Base-by-base conservation (phyloP, 2,888 invertebrate genomes). In the Formica aserva region DNA sequence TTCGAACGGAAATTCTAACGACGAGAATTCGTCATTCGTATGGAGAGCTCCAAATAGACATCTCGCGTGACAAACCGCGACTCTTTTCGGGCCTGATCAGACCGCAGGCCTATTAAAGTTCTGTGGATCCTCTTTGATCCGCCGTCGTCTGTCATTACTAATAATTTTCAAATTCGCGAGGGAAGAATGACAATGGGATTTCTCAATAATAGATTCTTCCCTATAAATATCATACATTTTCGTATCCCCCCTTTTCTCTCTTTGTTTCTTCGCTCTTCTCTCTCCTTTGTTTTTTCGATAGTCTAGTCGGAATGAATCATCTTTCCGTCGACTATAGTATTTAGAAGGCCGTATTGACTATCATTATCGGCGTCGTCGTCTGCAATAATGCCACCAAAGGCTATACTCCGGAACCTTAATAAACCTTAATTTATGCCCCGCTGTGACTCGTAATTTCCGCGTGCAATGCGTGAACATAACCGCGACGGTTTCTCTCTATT, bases 31-130 rank as follows among this genome's bases (percentile, higher is more conserved):
- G 88, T 88, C 88, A 87, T 87, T 82, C 29, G 9, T 55, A 65
- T 35, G 67, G 55, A 8, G n/a, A n/a, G 38, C 29, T 52, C 60
- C 62, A 67, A 63, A 78, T 52, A 63, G 83, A 65, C 66, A 32
- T 85, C 71, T 88, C 85, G 85, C 88, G 85, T 87, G 88, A 86
- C 72, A 32, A 83, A 80, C n/a, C n/a, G 15, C 6, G 55, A 6
- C 22, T 29, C 38, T 48, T 81, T 67, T 87, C 48, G 41, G 48
- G 11, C 5, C 11, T 11, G 45, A 26, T 72, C 62, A 38, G 22
- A 80, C 26, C 57, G 32, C 55, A 32, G n/a, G 29, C 26, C 78
- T 72, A 78, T 78, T 45, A 71, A 78, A 41, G 41, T n/a, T 18
- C 18, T 22, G 41, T 18, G 41, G 41, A 38, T 66, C 29, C 32